A percentile compares a stretch with the other conserved stretches of the same genome.
phyloP scores from a whole-genome alignment of 2,888 invertebrate species.

The Tribolium freemani region DNA sequence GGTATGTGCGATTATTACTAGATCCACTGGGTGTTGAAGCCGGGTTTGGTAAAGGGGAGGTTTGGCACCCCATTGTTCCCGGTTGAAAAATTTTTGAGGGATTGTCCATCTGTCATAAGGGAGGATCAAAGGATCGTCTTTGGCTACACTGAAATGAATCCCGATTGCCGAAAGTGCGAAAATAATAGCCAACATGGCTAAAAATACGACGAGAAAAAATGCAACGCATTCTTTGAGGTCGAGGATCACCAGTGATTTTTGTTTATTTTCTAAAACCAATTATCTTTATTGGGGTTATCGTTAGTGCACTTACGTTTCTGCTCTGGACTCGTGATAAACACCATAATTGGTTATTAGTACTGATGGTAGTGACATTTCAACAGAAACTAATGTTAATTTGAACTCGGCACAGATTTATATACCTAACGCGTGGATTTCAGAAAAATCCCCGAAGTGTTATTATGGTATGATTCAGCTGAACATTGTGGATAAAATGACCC shows the following conservation, averaged over 20 bases:
- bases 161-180: neutral
- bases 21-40: slow-evolving; percentile 17
- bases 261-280: neutral
- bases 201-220: neutral
- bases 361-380: neutral
- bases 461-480: neutral
- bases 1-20: slow-evolving; percentile 39
- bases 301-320: too few relatives aligned
- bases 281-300: neutral
- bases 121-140: neutral
- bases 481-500: neutral
- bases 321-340: too few relatives aligned
- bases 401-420: neutral
- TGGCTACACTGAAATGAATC: neutral
- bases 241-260: neutral
- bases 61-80: slow-evolving; percentile 1
- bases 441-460: slow-evolving; percentile 12
- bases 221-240: neutral
- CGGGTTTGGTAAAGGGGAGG: neutral
- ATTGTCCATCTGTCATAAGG: neutral
- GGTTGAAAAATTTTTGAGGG: neutral
- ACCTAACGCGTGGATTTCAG: neutral
- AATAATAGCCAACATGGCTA: neutral
- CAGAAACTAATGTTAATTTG: neutral
- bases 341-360: too few relatives aligned